A percentile compares a stretch with the other conserved stretches of the same genome.
phyloP scores from a whole-genome alignment of 2,888 invertebrate species.

The Clanis bilineata region DNA sequence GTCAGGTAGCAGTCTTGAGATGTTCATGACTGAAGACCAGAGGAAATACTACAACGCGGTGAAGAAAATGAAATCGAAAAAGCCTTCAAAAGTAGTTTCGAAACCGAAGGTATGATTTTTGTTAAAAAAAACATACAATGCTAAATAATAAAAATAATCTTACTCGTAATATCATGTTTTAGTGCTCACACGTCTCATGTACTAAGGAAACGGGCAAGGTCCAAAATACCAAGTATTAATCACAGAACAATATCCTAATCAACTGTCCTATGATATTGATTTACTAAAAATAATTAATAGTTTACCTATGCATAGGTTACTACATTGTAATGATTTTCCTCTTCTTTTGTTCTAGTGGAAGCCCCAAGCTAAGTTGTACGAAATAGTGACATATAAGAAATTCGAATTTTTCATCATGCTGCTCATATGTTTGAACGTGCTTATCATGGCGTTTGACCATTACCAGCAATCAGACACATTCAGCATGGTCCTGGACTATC shows the following conservation, averaged over 20 bases:
- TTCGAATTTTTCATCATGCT: constrained; percentile 99
- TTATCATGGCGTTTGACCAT: constrained; percentile 99
- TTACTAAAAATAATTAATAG: too few relatives aligned
- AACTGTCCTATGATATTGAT: too few relatives aligned
- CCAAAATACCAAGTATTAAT: too few relatives aligned
- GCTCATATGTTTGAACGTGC: constrained; percentile 99
- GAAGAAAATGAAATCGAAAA: constrained; percentile 99
- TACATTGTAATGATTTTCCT: too few relatives aligned
- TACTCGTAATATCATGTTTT: too few relatives aligned
- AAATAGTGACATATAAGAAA: constrained; percentile 98
- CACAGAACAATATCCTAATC: too few relatives aligned
- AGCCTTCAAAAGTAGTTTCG: constrained; percentile 98
- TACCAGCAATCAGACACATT: constrained; percentile 94
- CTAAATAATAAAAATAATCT: neutral
- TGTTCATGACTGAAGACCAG: constrained; percentile 99
- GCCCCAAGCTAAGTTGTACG: constrained; percentile 97
- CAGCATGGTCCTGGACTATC: constrained; percentile 93
- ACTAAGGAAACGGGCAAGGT: too few relatives aligned
- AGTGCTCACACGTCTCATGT: too few relatives aligned
- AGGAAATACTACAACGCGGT: constrained; percentile 99
- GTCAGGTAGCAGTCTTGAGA: constrained; percentile 98
- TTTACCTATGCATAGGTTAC: too few relatives aligned
- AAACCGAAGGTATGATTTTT: constrained; percentile 90
- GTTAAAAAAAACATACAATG: neutral
- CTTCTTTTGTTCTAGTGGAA: constrained; percentile 89